Conservation (phyloP, 2,797 vertebrate species). For the Myotis planiceps region DNA sequence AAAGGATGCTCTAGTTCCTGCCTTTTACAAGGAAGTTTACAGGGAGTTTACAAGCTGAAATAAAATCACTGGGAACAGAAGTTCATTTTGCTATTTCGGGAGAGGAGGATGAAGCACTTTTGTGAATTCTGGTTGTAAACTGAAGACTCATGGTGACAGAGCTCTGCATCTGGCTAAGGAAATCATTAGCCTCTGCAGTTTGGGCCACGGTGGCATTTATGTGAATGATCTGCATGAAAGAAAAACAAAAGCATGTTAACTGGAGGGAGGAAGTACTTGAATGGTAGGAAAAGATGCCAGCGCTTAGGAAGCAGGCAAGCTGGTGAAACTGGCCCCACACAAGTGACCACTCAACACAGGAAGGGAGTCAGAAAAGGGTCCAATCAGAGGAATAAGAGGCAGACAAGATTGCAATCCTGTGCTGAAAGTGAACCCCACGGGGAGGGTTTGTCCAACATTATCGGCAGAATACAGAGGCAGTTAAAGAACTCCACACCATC, state of each 20-base stretch:
- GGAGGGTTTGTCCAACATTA: accelerated
- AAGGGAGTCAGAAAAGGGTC: background rate
- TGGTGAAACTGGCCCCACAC: background rate
- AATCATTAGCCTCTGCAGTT: background rate
- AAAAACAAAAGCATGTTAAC: background rate
- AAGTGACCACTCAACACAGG: background rate
- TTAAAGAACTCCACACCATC: background rate
- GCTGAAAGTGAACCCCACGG: background rate
- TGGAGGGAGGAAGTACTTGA: background rate
- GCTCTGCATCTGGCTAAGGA: background rate
- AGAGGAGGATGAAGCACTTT: background rate
- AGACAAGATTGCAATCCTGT: background rate
- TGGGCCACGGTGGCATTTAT: background rate
- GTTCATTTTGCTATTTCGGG: background rate
- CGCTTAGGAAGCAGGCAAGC: background rate
- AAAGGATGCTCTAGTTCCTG: background rate
- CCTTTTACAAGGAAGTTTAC: background rate
- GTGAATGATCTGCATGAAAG: background rate
- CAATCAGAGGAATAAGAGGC: background rate
- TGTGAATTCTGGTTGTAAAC: background rate
- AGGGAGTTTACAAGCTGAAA: background rate
- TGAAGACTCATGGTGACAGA: background rate
- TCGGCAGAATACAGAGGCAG: background rate
- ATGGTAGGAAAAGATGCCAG: background rate
- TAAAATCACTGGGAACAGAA: background rate